Percentiles rank a stretch among this genome's conserved stretches.
These are phyloP conservation scores for Diadegma fenestrale DNA, from an alignment of 2,888 invertebrate genomes.

Conservation along the genomic window DNA sequence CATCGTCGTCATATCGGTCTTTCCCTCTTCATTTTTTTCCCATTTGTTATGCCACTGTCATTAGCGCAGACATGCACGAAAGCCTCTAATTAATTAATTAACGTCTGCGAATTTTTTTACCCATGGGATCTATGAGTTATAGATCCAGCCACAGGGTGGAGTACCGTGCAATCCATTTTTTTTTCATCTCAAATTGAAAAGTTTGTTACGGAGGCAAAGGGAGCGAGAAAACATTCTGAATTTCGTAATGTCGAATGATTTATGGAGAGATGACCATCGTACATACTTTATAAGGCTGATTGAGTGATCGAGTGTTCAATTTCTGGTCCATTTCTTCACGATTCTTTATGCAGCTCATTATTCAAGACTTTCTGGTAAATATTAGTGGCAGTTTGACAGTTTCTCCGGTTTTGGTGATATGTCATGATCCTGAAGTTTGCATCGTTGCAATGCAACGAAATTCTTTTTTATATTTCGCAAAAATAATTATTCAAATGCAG, in stretches of 20 bases:
- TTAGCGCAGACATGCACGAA: constrained; percentile 46
- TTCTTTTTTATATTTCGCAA: no score
- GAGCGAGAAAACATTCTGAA: not conserved
- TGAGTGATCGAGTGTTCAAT: not conserved
- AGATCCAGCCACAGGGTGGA: not conserved
- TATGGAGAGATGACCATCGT: not conserved
- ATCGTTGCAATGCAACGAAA: no score
- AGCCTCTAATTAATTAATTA: constrained; percentile 59
- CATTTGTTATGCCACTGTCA: constrained; percentile 38
- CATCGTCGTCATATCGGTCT: constrained; percentile 46
- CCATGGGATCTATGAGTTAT: not conserved
- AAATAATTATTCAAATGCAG: no score
- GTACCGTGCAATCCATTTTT: not conserved
- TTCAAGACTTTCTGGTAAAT: not conserved
- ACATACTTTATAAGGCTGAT: not conserved
- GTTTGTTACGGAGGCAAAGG: not conserved
- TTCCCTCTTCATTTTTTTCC: not conserved
- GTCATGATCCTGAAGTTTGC: no score
- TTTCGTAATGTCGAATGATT: constrained; percentile 1
- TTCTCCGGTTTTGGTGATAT: not conserved
- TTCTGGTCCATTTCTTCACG: not conserved
- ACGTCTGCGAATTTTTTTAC: constrained; percentile 29
- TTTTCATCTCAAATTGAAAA: not conserved
- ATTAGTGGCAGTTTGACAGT: not conserved
- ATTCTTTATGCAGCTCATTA: not conserved